Conservation (phyloP, 2,888 invertebrate species). For the Heliconius ismenius region DNA sequence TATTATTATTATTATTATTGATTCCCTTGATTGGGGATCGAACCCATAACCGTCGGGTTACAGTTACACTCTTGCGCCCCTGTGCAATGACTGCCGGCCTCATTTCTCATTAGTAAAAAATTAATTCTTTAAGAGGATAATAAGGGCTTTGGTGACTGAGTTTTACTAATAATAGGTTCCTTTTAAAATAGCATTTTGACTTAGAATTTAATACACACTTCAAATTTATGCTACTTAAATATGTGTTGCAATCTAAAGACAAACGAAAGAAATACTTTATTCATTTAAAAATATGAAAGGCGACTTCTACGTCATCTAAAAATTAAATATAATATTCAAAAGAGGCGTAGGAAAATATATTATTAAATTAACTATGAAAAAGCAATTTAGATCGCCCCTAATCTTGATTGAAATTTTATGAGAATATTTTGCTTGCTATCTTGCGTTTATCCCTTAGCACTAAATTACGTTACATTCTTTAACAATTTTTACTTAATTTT, state of each 20-base stretch:
- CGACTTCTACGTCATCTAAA: background rate
- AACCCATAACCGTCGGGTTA: too few species aligned
- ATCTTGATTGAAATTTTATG: constrained; percentile 18
- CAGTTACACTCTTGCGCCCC: too few species aligned
- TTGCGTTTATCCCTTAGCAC: background rate
- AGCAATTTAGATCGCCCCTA: constrained; percentile 14
- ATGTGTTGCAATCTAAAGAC: too few species aligned
- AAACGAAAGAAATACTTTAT: background rate
- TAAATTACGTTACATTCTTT: background rate
- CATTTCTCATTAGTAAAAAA: background rate
- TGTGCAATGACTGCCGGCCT: too few species aligned
- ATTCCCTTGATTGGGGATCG: too few species aligned
- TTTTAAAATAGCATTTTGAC: background rate
- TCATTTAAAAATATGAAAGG: background rate
- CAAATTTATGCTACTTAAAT: too few species aligned
- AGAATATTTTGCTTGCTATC: constrained; percentile 19
- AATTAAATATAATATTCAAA: constrained; percentile 7
- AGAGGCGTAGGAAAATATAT: constrained; percentile 1
- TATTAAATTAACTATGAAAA: constrained; percentile 14
- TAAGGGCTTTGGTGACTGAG: background rate
- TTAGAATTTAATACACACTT: background rate
- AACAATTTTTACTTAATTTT: background rate
- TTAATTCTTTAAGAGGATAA: constrained; percentile 6
- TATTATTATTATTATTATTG: too few species aligned
- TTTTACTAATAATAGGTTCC: constrained; percentile 2